A percentile compares a stretch with the other conserved stretches of the same genome.
Evolutionary conservation across 2,797 vertebrate species (phyloP).

Genomic region (Sebastes melanostomus): DNA sequence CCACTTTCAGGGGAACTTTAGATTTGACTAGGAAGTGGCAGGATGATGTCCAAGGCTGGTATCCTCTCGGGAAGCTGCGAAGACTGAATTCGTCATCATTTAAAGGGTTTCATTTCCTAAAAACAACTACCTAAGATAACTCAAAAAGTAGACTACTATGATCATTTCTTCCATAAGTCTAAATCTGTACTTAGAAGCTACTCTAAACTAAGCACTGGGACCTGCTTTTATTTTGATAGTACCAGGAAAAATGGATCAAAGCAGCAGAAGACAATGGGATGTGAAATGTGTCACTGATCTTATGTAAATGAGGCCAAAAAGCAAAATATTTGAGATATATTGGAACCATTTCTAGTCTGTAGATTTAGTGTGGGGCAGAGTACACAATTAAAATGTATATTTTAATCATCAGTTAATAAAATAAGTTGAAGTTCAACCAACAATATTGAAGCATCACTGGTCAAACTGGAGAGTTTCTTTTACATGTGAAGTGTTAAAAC

Average conservation of each 20-base stretch:
- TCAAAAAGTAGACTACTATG: not conserved
- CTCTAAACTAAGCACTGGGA: not conserved
- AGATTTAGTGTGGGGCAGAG: not conserved
- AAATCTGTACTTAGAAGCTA: not conserved
- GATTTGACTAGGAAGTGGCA: not conserved
- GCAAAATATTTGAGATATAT: not conserved
- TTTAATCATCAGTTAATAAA: conserved; percentile 38
- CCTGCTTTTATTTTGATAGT: not conserved
- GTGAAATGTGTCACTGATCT: not conserved
- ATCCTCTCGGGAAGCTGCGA: not conserved
- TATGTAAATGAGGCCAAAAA: not conserved
- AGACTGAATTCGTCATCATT: not conserved
- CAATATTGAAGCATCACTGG: not conserved
- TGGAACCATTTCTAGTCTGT: not conserved
- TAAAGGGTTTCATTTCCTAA: not conserved
- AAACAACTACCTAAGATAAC: not conserved
- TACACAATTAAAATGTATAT: not conserved
- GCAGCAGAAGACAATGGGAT: not conserved
- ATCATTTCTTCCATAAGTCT: not conserved
- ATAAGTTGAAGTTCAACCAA: not conserved
- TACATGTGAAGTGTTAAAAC: conserved; percentile 3
- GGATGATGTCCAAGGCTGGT: not conserved
- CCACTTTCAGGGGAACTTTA: no score
- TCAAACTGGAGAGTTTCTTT: not conserved
- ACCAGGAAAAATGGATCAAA: not conserved